Conservation (phyloP, 2,113 vertebrate genomes). For the Spheniscus mendiculus region DNA sequence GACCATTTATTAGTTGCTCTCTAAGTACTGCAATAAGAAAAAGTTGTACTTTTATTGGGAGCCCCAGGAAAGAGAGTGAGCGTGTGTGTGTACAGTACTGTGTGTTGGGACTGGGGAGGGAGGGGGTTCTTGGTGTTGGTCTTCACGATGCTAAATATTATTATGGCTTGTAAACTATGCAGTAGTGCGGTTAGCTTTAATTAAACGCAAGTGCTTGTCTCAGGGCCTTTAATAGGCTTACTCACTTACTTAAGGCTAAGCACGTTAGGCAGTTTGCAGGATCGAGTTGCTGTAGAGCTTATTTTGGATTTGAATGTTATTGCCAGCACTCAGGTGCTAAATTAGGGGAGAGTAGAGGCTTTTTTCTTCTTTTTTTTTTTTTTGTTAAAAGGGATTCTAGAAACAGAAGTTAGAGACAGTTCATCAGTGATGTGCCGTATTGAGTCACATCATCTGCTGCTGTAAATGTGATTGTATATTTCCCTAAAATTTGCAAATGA, state of each 20-base stretch:
- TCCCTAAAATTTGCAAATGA: not conserved
- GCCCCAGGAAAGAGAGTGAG: not conserved
- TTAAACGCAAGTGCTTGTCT: not conserved
- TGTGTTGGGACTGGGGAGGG: not conserved
- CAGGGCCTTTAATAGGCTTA: not conserved
- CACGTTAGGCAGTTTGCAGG: not conserved
- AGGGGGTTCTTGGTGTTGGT: not conserved
- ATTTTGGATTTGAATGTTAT: conserved; percentile 11
- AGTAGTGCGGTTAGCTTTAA: not conserved
- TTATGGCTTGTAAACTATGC: not conserved
- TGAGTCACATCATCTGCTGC: not conserved
- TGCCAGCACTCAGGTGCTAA: conserved; percentile 10
- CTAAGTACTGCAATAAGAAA: not conserved
- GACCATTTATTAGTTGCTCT: not conserved
- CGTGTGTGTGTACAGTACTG: not conserved
- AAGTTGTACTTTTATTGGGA: not conserved
- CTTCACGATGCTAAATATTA: not conserved
- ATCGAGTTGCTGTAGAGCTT: not conserved
- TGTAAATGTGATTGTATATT: not conserved
- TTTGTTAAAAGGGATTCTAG: not conserved
- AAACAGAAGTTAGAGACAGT: not conserved
- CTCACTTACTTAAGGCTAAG: not conserved
- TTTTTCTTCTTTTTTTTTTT: not conserved
- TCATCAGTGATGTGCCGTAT: not conserved
- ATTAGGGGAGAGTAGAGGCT: not conserved